These are phyloP conservation scores for Drosophila barbarae DNA, from an alignment of 2,888 invertebrate genomes.

Conservation along the genomic window DNA sequence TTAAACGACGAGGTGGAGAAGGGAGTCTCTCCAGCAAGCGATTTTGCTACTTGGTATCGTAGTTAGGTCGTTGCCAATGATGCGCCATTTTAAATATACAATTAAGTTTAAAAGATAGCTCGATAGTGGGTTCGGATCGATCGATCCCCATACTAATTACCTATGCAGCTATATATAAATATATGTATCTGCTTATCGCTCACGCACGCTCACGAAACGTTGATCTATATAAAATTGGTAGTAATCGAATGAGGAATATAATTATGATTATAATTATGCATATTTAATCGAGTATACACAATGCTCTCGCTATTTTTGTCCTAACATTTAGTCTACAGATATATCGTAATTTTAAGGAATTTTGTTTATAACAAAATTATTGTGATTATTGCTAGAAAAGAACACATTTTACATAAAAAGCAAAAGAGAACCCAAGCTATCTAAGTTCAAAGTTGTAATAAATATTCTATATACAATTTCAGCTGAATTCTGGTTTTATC, in stretches of 20 bases:
- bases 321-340: conserved; percentile 67
- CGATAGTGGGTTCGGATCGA: conserved; percentile 50
- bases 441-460: conserved; percentile 70
- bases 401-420: conserved; percentile 69
- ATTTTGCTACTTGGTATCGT: conserved; percentile 44
- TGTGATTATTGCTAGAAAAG: conserved; percentile 78
- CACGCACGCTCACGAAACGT: conserved; percentile 57
- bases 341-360: conserved; percentile 74
- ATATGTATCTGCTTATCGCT: conserved; percentile 26
- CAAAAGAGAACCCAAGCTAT: conserved; percentile 60
- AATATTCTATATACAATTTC: conserved; percentile 47
- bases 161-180: conserved; percentile 18
- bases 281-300: conserved; percentile 39
- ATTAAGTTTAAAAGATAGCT: conserved; percentile 62
- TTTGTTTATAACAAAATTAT: conserved; percentile 77
- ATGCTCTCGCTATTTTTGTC: conserved; percentile 71
- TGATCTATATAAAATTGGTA: conserved; percentile 55
- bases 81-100: conserved; percentile 70
- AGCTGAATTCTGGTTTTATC: conserved; percentile 11
- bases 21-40: conserved; percentile 38
- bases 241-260: conserved; percentile 50
- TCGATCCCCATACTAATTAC: conserved; percentile 14
- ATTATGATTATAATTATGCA: conserved; percentile 23
- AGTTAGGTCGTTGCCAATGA: conserved; percentile 59
- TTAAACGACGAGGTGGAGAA: conserved; percentile 45